These are phyloP conservation scores for Chunga burmeisteri DNA, from an alignment of 2,113 vertebrate species.

Conservation along the genomic window DNA sequence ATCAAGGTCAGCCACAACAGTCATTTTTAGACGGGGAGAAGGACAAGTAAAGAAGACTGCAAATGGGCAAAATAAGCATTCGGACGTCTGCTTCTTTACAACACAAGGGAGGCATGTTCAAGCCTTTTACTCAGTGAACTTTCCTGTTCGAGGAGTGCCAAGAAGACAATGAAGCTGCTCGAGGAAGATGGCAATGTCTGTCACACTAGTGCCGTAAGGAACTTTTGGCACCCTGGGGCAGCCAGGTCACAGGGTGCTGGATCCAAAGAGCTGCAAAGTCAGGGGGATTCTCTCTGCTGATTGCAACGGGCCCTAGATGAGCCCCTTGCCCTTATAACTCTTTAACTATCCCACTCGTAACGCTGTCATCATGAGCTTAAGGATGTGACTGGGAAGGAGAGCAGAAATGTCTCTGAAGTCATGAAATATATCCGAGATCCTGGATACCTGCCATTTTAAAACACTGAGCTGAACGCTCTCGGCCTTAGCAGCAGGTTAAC, in stretches of 20 bases:
- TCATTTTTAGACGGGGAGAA: neutral
- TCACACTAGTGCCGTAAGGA: neutral
- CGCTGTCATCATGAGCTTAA: neutral
- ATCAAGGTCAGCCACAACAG: neutral
- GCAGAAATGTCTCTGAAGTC: conserved; percentile 23
- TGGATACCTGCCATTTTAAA: conserved; percentile 38
- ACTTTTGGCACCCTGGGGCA: neutral
- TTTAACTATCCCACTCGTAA: neutral
- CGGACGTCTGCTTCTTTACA: fast-evolving
- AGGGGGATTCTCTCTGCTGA: neutral
- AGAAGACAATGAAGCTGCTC: neutral
- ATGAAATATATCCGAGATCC: neutral
- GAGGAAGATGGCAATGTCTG: neutral
- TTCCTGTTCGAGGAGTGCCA: neutral
- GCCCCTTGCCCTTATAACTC: neutral
- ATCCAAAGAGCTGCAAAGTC: neutral
- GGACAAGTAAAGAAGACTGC: neutral
- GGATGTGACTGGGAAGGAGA: conserved; percentile 5
- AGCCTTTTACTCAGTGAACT: neutral
- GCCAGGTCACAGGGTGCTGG: neutral
- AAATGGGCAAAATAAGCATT: neutral
- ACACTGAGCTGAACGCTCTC: neutral
- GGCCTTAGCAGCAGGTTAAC: neutral
- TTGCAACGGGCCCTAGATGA: neutral
- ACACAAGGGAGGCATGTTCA: neutral